A percentile compares a stretch with the other conserved stretches of the same genome.
These are phyloP conservation scores for Tolmerus cingulatus DNA, from an alignment of 2,888 invertebrate species.

Conservation along the genomic window DNA sequence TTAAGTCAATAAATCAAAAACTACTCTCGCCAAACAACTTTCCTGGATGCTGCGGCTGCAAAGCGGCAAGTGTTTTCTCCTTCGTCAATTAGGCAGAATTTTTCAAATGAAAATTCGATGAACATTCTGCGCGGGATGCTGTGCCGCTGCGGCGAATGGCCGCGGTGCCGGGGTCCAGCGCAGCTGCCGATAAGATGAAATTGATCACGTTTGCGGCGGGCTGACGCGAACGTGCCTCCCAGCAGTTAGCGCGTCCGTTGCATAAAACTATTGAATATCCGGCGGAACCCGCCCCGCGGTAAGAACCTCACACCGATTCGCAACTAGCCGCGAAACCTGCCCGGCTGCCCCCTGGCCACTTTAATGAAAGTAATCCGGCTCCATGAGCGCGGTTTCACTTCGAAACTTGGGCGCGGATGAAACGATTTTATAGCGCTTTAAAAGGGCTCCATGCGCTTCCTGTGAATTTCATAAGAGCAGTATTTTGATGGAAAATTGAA, in stretches of 20 bases:
- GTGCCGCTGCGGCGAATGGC: background rate
- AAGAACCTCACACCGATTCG: background rate
- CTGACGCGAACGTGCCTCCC: slow-evolving; percentile 10
- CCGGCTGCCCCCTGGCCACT: background rate
- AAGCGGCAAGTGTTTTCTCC: background rate
- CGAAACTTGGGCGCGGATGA: background rate
- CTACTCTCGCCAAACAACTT: slow-evolving; percentile 32
- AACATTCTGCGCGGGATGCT: background rate
- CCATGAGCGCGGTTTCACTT: background rate
- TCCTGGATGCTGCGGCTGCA: background rate
- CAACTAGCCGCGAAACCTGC: background rate
- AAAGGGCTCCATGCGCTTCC: background rate
- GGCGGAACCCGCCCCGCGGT: background rate
- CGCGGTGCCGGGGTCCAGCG: background rate
- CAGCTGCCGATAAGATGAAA: slow-evolving; percentile 22
- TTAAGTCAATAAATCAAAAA: slow-evolving; percentile 27
- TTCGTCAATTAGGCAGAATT: slow-evolving; percentile 19
- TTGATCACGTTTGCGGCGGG: slow-evolving; percentile 3
- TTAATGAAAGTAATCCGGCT: background rate
- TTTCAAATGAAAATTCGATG: slow-evolving; percentile 13
- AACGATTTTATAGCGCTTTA: background rate
- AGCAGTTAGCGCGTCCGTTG: background rate
- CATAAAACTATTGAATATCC: slow-evolving; percentile 32
- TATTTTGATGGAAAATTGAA: background rate
- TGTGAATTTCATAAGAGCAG: background rate